phyloP scores from a whole-genome alignment of 2,888 invertebrate genomes.

The Hoplodrina blanda region DNA sequence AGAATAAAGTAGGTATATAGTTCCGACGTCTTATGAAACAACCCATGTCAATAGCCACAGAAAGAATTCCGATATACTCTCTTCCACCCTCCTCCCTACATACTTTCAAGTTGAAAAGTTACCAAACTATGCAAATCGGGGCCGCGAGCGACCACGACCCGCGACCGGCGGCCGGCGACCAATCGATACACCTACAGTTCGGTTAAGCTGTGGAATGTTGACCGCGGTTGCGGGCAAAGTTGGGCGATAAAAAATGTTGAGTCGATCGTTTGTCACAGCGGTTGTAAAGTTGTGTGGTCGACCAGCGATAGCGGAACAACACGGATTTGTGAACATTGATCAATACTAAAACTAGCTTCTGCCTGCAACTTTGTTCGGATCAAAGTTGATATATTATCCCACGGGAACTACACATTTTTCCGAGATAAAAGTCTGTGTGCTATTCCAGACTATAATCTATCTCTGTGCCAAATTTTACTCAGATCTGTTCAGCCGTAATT shows the following conservation, averaged over 20 bases:
- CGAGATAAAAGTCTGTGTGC: no score
- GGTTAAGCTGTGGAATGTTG: constrained; percentile 19
- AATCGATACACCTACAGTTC: constrained; percentile 36
- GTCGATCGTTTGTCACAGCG: constrained; percentile 30
- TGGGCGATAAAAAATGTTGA: constrained; percentile 32
- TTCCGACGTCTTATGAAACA: background rate
- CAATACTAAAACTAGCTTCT: no score
- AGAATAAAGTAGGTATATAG: background rate
- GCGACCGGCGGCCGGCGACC: constrained; percentile 11
- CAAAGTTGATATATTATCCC: no score
- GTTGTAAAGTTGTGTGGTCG: background rate
- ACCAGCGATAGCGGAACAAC: constrained; percentile 1
- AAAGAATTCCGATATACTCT: constrained; percentile 32
- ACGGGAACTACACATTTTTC: no score
- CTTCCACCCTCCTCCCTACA: constrained; percentile 10
- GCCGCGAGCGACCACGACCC: constrained; percentile 22
- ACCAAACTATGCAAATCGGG: constrained; percentile 58
- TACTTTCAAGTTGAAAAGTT: constrained; percentile 44
- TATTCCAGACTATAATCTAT: no score
- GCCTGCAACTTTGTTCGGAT: no score
- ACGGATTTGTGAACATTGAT: constrained; percentile 4
- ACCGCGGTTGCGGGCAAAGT: constrained; percentile 18
- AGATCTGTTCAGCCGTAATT: no score
- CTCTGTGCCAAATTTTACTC: no score
- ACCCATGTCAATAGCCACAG: constrained; percentile 11